phyloP scores from a whole-genome alignment of 92 coral and sea anemone species.

The Meandrina meandrites region DNA sequence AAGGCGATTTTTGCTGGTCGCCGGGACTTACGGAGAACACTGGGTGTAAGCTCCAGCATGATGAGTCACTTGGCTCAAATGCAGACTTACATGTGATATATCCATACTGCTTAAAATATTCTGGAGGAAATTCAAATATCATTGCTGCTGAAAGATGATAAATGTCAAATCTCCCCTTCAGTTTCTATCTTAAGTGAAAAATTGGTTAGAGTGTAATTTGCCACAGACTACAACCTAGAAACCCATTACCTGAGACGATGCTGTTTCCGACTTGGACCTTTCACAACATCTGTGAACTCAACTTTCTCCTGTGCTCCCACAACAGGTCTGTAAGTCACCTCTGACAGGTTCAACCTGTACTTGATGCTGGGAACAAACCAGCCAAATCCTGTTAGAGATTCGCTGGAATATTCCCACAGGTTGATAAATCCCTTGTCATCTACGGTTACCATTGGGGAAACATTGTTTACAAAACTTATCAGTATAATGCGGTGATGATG shows the following conservation, averaged over 20 bases:
- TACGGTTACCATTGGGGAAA: slow-evolving; percentile 68
- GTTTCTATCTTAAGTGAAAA: too few species aligned
- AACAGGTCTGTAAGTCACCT: slow-evolving; percentile 74
- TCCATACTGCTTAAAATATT: too few species aligned
- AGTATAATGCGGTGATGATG: slow-evolving; percentile 63
- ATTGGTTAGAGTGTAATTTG: too few species aligned
- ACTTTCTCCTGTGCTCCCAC: slow-evolving; percentile 59
- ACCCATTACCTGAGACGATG: slow-evolving; percentile 15
- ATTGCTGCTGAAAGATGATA: background rate
- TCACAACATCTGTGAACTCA: slow-evolving; percentile 70
- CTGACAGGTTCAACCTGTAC: slow-evolving; percentile 69
- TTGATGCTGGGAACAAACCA: slow-evolving; percentile 77
- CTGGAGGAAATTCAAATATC: too few species aligned
- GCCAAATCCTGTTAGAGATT: slow-evolving; percentile 78
- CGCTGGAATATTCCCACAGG: slow-evolving; percentile 73
- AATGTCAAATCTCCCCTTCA: too few species aligned
- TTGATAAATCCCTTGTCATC: slow-evolving; percentile 69
- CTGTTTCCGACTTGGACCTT: slow-evolving; percentile 49
- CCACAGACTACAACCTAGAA: background rate
- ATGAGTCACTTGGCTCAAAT: too few species aligned
- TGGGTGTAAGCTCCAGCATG: too few species aligned
- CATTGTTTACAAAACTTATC: slow-evolving; percentile 64
- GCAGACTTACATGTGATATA: too few species aligned
- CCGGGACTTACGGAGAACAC: too few species aligned
- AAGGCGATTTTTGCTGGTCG: too few species aligned